phyloP scores from a whole-genome alignment of 2,797 vertebrate genomes.

The Mustela erminea region DNA sequence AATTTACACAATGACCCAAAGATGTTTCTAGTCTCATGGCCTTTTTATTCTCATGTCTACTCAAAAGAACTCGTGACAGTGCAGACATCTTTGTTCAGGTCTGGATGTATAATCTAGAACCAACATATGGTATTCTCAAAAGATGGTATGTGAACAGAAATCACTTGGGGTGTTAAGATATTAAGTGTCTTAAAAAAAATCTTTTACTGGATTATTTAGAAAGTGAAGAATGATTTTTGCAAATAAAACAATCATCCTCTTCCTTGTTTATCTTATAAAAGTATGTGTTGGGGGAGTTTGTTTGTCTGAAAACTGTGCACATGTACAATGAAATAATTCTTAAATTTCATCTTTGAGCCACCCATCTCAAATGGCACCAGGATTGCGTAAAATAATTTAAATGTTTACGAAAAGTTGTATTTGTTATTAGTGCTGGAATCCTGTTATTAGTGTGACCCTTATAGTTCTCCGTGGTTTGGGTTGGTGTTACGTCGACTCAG shows the following conservation, averaged over 20 bases:
- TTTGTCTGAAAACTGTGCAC: conserved; percentile 20
- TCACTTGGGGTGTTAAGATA: background rate
- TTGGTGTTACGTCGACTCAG: background rate
- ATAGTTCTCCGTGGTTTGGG: conserved; percentile 49
- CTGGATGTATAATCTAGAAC: background rate
- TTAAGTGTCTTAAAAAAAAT: conserved; percentile 11
- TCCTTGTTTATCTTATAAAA: background rate
- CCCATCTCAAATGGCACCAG: background rate
- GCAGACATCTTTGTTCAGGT: background rate
- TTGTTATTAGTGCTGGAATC: conserved; percentile 12
- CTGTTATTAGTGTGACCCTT: conserved; percentile 62
- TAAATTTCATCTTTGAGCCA: conserved; percentile 38
- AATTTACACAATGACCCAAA: background rate
- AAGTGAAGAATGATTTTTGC: conserved; percentile 41
- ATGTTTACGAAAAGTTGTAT: conserved; percentile 56
- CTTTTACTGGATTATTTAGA: conserved; percentile 29
- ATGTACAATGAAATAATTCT: background rate
- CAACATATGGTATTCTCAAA: background rate
- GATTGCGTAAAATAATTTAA: conserved; percentile 49
- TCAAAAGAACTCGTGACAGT: background rate
- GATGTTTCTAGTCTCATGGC: background rate
- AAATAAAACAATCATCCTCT: conserved; percentile 30
- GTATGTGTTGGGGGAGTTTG: background rate
- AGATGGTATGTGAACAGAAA: background rate
- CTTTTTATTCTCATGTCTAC: background rate